Evolutionary conservation across 2,797 vertebrate genomes (phyloP).

Genomic region (Galagoides demidoff): DNA sequence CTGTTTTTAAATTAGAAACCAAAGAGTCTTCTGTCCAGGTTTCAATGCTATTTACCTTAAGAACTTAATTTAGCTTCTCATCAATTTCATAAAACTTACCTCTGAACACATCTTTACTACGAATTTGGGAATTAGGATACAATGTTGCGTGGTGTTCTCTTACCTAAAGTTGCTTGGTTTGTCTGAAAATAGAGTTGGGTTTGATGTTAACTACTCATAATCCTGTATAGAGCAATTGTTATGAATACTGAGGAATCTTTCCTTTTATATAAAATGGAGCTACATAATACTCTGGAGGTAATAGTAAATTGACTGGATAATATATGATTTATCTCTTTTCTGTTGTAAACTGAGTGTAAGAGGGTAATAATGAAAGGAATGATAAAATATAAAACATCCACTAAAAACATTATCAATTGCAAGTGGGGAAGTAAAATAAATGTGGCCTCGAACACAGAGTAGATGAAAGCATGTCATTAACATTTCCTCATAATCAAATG

Average conservation of each 20-base stretch:
- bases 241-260: neutral
- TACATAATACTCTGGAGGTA: neutral
- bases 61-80: neutral
- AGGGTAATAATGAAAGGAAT: conserved; percentile 23
- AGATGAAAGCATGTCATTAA: neutral
- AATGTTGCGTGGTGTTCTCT: neutral
- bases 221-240: neutral
- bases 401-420: neutral
- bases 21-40: conserved; percentile 12
- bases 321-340: neutral
- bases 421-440: conserved; percentile 23
- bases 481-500: neutral
- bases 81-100: neutral
- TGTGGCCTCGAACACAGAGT: neutral
- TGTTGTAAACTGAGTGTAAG: conserved; percentile 19
- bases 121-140: conserved; percentile 30
- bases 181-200: neutral
- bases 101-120: conserved; percentile 43
- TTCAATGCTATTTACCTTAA: conserved; percentile 38
- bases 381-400: conserved; percentile 20
- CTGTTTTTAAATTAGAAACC: conserved; percentile 13
- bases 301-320: conserved; percentile 32
- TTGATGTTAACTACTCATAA: neutral
- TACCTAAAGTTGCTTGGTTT: neutral
- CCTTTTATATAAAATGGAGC: neutral